phyloP scores from a whole-genome alignment of 1,140 invertebrate species.

The Spodoptera frugiperda region DNA sequence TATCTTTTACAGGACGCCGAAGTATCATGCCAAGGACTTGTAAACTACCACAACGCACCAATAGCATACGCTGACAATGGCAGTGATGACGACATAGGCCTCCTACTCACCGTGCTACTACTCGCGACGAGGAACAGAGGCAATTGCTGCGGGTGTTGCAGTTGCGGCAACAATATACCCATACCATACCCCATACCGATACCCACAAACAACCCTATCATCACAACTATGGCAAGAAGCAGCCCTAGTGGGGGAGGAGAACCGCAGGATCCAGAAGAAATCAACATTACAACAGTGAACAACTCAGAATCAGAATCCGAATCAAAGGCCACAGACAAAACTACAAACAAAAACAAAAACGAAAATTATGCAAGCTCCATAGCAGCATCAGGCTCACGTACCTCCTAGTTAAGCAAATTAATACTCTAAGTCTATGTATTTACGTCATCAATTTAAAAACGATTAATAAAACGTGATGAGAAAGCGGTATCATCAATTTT shows the following conservation, averaged over 20 bases:
- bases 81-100: constrained; percentile 66
- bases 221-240: constrained; percentile 46
- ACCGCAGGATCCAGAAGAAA: constrained; percentile 16
- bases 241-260: constrained; percentile 45
- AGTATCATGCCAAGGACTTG: constrained; percentile 58
- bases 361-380: background rate
- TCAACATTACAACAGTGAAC: constrained; percentile 29
- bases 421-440: constrained; percentile 1
- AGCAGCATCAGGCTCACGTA: background rate
- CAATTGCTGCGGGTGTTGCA: constrained; percentile 58
- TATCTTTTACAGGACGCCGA: constrained; percentile 59
- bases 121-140: constrained; percentile 62
- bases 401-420: constrained; percentile 6
- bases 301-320: background rate
- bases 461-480: constrained; percentile 39
- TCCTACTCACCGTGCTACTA: constrained; percentile 66
- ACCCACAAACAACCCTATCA: constrained; percentile 62
- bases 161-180: constrained; percentile 51
- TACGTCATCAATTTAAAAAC: constrained; percentile 12
- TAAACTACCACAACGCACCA: constrained; percentile 51
- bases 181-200: constrained; percentile 62
- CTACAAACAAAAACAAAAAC: background rate
- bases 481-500: constrained; percentile 28
- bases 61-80: constrained; percentile 51
- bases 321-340: too few relatives aligned